Evolutionary conservation across 1,140 invertebrate genomes (phyloP), one percentile per base, ranked within the genome.

Genomic region (Eubasilissa regina): DNA sequence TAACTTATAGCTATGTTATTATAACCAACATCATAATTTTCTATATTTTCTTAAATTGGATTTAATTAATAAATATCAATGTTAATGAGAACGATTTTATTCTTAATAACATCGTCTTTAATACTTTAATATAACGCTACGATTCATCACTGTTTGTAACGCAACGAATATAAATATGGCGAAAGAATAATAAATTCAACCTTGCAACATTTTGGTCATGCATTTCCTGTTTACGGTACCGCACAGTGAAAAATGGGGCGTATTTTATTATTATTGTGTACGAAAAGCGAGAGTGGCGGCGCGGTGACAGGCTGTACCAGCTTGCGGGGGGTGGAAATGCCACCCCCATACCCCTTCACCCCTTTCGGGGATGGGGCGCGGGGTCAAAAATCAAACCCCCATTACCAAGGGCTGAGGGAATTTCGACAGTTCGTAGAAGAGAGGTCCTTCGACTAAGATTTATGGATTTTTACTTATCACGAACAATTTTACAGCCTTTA

Each of bases 241-340:
- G 53, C 53, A 55, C 70, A 55, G 56, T 74, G 70, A 74, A 74
- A 74, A 74, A 74, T 74, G 70, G 70, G 44, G 51, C 70, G 51
- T 48, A 70, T 74, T 74, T 74, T 74, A 74, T 74, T 74, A 74
- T 19, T 43, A 74, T 74, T 74, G 51, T 74, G 70, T 74, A 78
- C 60, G 77, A 66, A 78, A 77, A 73, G 68, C 68, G 47, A 78
- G 68, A 78, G 77, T 77, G 75, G 56, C 45, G 25, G 73, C 17
- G 66, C 68, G 68, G 77, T 73, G 77, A 60, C 77, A 64, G 51
- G 15, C 77, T 15, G 66, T 73, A 48, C 77, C 75, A 77, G 75
- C 45, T 10, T 51, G 6, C 19, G 76, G 76, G 55, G 74, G 17
- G 11, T n/a, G n/a, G n/a, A n/a, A 19, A 44, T 13, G 47, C 13